Evolutionary conservation across 1,140 invertebrate species (phyloP).

Genomic region (Drosophila eugracilis): DNA sequence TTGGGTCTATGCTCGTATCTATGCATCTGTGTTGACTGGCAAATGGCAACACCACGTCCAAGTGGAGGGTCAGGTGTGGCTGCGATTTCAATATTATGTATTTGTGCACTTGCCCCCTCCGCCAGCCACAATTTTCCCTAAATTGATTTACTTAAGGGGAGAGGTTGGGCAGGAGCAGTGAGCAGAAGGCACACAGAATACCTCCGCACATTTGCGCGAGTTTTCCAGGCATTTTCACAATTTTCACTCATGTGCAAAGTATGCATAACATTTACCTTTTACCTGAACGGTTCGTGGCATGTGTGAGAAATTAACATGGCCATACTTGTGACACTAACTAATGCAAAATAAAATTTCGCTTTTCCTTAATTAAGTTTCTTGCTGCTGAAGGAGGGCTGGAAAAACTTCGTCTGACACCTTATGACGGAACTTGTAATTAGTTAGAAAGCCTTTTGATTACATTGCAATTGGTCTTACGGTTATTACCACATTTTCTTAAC

Average conservation of each 20-base stretch:
- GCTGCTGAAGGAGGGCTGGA: too few species aligned
- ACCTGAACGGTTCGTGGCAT: conserved; percentile 17
- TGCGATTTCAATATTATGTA: conserved; percentile 33
- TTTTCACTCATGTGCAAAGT: conserved; percentile 50
- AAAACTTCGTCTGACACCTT: conserved; percentile 13
- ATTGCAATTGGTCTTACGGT: conserved; percentile 20
- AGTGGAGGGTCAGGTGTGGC: conserved; percentile 26
- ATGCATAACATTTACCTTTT: conserved; percentile 35
- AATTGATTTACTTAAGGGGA: conserved; percentile 52
- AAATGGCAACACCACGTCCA: conserved; percentile 30
- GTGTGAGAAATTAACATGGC: conserved; percentile 46
- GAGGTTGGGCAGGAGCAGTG: conserved; percentile 1
- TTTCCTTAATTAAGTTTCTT: conserved; percentile 36
- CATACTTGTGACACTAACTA: conserved; percentile 40
- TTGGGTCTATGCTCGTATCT: background rate
- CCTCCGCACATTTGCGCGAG: conserved; percentile 17
- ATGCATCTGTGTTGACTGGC: conserved; percentile 14
- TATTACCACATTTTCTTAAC: conserved; percentile 5
- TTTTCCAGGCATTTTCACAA: conserved; percentile 49
- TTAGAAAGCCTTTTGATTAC: conserved; percentile 18
- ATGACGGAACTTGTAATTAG: conserved; percentile 25
- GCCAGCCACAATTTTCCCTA: conserved; percentile 19
- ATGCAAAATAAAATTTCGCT: conserved; percentile 27
- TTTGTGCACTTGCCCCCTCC: conserved; percentile 1
- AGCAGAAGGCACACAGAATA: too few species aligned